Evolutionary conservation across 2,888 invertebrate species (phyloP), one percentile per base, ranked within the genome.

Genomic region (Spilosoma lubricipeda): DNA sequence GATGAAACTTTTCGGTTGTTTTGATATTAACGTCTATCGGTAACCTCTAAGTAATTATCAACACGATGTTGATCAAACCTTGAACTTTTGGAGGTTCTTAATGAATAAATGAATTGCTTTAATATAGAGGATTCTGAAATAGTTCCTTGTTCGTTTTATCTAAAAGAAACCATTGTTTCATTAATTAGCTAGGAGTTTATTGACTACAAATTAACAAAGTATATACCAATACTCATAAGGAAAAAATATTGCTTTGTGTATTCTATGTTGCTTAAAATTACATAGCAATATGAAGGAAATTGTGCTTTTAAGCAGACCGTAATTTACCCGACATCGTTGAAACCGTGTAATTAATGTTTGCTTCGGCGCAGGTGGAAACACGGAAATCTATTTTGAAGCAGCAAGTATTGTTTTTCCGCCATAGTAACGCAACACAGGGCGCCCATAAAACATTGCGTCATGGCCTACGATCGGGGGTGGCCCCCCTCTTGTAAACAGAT

Each of bases 401-500:
- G 85, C 86, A 87, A 89, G 86, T 91, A 92, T 94, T 94, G 93
- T 94, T 95, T 94, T 94, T 94, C 95, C 93, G 92, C 91, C 93
- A 92, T 92, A 89, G 93, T 93, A 93, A 93, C 93, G 92, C 91
- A 88, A 81, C 86, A 87, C 87, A 90, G 90, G 91, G 91, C 90
- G 91, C 88, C 91, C 90, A 92, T 94, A 93, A 94, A 94, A 86
- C 88, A 86, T 94, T 94, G 93, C 95, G 95, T 95, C 95, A 95
- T 89, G 88, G 87, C 88, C 83, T 87, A 88, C 84, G 83, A 84
- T 82, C 81, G 89, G 90, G 92, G 91, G 91, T 91, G 90, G 85
- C 87, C 90, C 90, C 90, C 91, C 91, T 90, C 93, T 93, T 92
- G 95, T 95, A 95, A 95, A 95, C 95, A 95, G 93, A 93, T 93